A percentile compares a stretch with the other conserved stretches of the same genome.
These are phyloP conservation scores for Dromius quadrimaculatus DNA, from an alignment of 2,888 invertebrate genomes.

Conservation along the genomic window DNA sequence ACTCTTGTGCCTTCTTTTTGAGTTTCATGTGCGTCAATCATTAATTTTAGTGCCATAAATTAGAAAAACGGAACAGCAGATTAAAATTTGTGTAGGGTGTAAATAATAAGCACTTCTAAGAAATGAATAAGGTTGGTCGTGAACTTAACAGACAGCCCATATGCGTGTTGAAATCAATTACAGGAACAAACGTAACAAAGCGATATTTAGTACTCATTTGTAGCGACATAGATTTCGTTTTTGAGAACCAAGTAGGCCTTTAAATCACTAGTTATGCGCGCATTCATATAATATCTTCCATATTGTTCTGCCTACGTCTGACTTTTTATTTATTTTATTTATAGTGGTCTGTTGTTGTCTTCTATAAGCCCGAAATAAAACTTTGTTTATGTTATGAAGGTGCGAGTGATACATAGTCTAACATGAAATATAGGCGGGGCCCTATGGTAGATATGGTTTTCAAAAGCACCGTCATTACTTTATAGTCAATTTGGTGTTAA, in stretches of 20 bases:
- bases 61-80: too few species aligned
- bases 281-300: constrained; percentile 55
- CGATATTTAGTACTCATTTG: constrained; percentile 49
- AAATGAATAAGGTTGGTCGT: not conserved
- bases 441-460: too few species aligned
- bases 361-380: constrained; percentile 39
- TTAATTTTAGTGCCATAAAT: too few species aligned
- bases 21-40: too few species aligned
- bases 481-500: too few species aligned
- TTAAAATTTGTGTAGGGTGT: constrained; percentile 27
- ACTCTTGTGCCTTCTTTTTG: too few species aligned
- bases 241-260: constrained; percentile 18
- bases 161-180: constrained; percentile 46
- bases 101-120: constrained; percentile 31
- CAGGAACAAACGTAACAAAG: constrained; percentile 33
- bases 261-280: constrained; percentile 38
- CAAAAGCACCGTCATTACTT: too few species aligned
- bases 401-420: constrained; percentile 39
- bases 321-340: constrained; percentile 55
- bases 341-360: constrained; percentile 42
- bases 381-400: constrained; percentile 43
- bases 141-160: constrained; percentile 11
- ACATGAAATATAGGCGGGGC: constrained; percentile 44
- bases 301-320: constrained; percentile 56
- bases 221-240: constrained; percentile 45